phyloP scores from a whole-genome alignment of 37 sponge, comb jelly and placozoan genomes.

The Lycopodina hypogea region DNA sequence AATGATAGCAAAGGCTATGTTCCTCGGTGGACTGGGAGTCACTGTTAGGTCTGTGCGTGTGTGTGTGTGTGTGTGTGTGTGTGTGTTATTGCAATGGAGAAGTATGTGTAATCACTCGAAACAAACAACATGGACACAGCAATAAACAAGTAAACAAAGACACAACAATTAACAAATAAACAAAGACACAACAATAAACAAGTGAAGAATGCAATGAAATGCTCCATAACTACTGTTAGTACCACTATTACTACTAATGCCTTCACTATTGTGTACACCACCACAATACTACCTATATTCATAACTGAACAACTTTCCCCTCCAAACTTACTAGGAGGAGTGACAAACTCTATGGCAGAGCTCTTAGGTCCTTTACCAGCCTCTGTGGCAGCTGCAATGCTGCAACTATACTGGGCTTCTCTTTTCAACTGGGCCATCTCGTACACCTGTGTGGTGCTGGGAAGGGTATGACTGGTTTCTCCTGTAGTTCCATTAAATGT shows the following conservation, averaged over 20 bases:
- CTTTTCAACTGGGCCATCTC: not conserved
- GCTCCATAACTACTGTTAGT: not conserved
- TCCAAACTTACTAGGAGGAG: slow-evolving; percentile 9
- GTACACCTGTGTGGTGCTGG: not conserved
- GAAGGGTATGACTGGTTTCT: not conserved
- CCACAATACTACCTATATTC: not conserved
- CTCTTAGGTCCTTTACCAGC: slow-evolving; percentile 18
- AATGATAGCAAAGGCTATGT: slow-evolving; percentile 29
- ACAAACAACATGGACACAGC: not conserved
- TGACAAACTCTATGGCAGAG: slow-evolving; percentile 8
- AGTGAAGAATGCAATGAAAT: no score
- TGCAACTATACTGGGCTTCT: slow-evolving; percentile 12
- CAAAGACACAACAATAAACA: no score
- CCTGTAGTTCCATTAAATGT: not conserved
- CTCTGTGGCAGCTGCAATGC: slow-evolving; percentile 5
- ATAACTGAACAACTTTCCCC: not conserved
- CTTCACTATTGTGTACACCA: no score
- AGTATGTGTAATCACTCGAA: not conserved
- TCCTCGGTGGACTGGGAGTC: slow-evolving; percentile 22
- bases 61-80: no score
- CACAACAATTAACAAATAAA: no score
- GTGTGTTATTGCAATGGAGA: no score
- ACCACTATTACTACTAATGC: no score
- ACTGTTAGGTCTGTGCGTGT: slow-evolving; percentile 1
- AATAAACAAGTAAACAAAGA: not conserved